Evolutionary conservation across 2,113 vertebrate genomes (phyloP).

Genomic region (Phalacrocorax brasilianus): DNA sequence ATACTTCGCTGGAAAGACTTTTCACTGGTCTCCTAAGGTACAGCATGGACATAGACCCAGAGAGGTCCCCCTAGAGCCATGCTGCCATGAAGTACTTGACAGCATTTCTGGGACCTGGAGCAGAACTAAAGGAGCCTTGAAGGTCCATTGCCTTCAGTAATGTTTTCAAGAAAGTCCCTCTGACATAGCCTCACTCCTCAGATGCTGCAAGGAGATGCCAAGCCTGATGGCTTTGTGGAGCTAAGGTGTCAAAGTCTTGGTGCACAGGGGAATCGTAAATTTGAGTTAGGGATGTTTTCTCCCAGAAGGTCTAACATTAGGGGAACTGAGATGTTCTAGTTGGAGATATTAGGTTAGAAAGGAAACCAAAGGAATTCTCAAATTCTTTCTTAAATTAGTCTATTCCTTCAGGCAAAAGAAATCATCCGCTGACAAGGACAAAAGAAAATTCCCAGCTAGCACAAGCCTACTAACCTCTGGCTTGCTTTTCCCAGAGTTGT

Average conservation of each 20-base stretch:
- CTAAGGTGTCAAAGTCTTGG: background rate
- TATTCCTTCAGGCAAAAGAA: background rate
- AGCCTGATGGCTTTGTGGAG: background rate
- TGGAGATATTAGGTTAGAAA: background rate
- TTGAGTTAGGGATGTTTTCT: background rate
- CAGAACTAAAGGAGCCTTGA: background rate
- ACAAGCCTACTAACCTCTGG: background rate
- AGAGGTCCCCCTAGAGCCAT: background rate
- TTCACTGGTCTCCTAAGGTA: background rate
- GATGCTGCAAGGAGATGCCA: background rate
- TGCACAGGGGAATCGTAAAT: background rate
- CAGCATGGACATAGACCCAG: background rate
- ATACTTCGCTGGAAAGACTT: background rate
- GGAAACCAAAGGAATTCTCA: background rate
- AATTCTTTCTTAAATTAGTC: background rate
- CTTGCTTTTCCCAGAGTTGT: background rate
- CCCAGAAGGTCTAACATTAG: background rate
- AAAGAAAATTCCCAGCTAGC: background rate
- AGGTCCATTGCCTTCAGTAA: background rate
- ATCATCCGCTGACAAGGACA: background rate
- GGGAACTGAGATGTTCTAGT: background rate
- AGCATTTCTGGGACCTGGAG: background rate
- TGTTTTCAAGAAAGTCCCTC: background rate
- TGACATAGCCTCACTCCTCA: background rate
- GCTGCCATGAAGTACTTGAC: background rate